Evolutionary conservation across 2,797 vertebrate species (phyloP).

Genomic region (Prionace glauca): DNA sequence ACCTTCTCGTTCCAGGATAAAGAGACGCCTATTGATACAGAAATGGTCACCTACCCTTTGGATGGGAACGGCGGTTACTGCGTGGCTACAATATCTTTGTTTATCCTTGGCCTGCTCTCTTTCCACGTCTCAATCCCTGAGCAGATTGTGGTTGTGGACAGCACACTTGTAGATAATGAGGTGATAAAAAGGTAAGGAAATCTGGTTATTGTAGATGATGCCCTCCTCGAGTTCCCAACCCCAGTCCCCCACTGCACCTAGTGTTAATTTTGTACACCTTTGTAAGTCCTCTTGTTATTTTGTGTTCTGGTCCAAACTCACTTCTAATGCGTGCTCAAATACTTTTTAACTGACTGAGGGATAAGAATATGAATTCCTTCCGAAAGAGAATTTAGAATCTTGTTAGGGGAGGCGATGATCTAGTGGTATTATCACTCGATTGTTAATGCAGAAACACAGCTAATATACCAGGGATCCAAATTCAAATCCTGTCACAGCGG

Average conservation of each 20-base stretch:
- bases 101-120: conserved; percentile 74
- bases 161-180: conserved; percentile 79
- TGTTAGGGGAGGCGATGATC: no score
- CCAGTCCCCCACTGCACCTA: background rate
- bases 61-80: conserved; percentile 77
- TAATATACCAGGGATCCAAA: no score
- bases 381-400: background rate
- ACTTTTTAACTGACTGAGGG: background rate
- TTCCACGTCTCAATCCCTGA: conserved; percentile 78
- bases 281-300: background rate
- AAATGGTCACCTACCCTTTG: conserved; percentile 68
- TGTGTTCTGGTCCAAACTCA: background rate
- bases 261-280: background rate
- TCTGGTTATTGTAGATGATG: background rate
- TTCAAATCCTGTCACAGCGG: no score
- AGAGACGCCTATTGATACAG: conserved; percentile 47
- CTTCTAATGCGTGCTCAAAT: background rate
- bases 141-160: conserved; percentile 91
- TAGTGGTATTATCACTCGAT: no score
- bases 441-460: no score
- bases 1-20: conserved; percentile 61
- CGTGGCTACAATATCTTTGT: conserved; percentile 64
- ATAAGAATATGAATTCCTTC: no score
- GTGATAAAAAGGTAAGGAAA: conserved; percentile 72
- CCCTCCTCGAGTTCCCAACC: no score